A percentile compares a stretch with the other conserved stretches of the same genome.
phyloP scores from a whole-genome alignment of 2,797 vertebrate species.

The Manis pentadactyla region DNA sequence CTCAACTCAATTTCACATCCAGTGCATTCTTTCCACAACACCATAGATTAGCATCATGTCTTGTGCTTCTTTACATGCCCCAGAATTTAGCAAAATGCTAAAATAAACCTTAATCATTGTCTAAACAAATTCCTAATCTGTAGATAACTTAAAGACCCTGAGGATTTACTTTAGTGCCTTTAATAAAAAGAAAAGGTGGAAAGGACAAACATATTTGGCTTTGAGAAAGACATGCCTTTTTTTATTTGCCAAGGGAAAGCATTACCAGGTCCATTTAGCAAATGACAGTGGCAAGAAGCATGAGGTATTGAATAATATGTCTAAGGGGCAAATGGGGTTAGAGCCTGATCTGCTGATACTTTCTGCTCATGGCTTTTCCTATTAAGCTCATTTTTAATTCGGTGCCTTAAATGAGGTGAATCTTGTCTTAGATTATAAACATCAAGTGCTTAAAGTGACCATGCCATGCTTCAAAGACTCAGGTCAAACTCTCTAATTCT shows the following conservation, averaged over 20 bases:
- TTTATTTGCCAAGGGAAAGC: slow-evolving; percentile 29
- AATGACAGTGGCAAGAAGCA: background rate
- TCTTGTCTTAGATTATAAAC: background rate
- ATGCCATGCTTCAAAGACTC: background rate
- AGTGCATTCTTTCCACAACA: background rate
- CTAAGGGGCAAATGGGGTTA: background rate
- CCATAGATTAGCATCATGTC: background rate
- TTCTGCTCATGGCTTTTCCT: background rate
- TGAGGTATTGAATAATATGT: background rate
- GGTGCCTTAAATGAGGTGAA: background rate
- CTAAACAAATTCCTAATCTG: background rate
- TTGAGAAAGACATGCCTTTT: slow-evolving; percentile 15
- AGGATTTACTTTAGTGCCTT: background rate
- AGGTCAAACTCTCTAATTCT: background rate
- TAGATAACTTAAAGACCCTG: background rate
- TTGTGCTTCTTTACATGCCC: background rate
- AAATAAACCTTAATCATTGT: background rate
- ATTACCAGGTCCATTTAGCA: background rate
- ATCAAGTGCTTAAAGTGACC: slow-evolving; percentile 24
- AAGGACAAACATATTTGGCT: slow-evolving; percentile 17
- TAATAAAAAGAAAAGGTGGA: background rate
- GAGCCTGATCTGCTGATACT: background rate
- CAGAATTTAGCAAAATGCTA: background rate
- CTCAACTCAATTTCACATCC: background rate
- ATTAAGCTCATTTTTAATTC: slow-evolving; percentile 20